Base-by-base conservation (phyloP, 1,140 invertebrate species). In the Eumeta japonica region DNA sequence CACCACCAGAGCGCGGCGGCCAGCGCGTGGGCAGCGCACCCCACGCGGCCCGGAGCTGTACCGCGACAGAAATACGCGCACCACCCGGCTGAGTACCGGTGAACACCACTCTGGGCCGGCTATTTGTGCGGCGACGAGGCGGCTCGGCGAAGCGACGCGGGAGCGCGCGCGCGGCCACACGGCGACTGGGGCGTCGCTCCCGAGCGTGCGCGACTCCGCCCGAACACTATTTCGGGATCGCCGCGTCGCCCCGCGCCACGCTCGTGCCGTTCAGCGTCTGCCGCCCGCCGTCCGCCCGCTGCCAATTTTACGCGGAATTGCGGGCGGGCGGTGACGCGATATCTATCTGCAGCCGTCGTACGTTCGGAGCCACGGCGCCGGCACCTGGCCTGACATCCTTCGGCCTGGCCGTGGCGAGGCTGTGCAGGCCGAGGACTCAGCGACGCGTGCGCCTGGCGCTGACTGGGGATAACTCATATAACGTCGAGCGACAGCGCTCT, bases 261-360 rank as follows among this genome's bases (percentile, higher is more conserved):
- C 64, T 54, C 59, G 58, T 48, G 59, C 64, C 67, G 67, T 68
- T 68, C 67, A 65, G 64, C 68, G 70, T 72, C 70, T 73, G 65
- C 63, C 57, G 62, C 60, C 65, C 68, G 65, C 65, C 64, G 61
- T 56, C 56, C 55, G 48, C 55, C 58, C 48, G 65, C 65, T 68
- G 68, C 68, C 68, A 73, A 73, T 73, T 73, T 73, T 68, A 71
- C 68, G 68, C 66, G 62, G 68, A 73, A 73, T 71, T 68, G 64
- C 68, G 68, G 68, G 68, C 68, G 66, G 68, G 65, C 68, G 68
- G 65, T 68, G 68, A 73, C 67, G 68, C 68, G 68, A 71, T 70
- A 71, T 70, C 63, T 68, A 58, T 58, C 52, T 56, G 31, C 15
- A n/a, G n/a, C n/a, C n/a, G n/a, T n/a, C n/a, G n/a, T n/a, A n/a